A percentile compares a stretch with the other conserved stretches of the same genome.
These are phyloP conservation scores for Salminus brasiliensis DNA, from an alignment of 2,113 vertebrate species.

Conservation along the genomic window DNA sequence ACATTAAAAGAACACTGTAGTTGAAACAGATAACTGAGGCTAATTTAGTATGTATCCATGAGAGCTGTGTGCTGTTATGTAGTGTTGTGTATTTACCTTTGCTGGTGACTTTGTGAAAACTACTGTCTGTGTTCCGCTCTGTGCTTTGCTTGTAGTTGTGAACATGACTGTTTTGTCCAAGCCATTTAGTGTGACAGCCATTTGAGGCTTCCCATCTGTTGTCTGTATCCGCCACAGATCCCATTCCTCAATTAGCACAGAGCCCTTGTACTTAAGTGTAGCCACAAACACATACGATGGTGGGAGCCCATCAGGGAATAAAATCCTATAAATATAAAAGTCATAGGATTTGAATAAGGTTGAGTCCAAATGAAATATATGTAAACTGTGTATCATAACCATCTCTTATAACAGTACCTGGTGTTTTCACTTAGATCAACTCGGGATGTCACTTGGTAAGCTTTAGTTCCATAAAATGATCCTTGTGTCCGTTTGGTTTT, in stretches of 20 bases:
- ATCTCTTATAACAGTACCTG: constrained; percentile 73
- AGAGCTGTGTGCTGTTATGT: background rate
- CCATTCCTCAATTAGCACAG: constrained; percentile 86
- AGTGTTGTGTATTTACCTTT: constrained; percentile 74
- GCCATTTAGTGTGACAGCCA: constrained; percentile 91
- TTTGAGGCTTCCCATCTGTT: constrained; percentile 85
- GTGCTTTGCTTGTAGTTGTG: constrained; percentile 84
- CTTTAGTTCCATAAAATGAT: constrained; percentile 82
- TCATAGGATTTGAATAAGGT: constrained; percentile 6
- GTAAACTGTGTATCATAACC: background rate
- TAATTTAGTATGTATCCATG: no score
- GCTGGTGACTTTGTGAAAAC: constrained; percentile 79
- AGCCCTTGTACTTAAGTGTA: constrained; percentile 90
- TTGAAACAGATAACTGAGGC: no score
- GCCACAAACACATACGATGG: constrained; percentile 97
- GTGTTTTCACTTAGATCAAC: constrained; percentile 89
- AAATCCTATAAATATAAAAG: constrained; percentile 71
- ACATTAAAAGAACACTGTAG: no score
- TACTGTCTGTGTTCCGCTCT: constrained; percentile 84
- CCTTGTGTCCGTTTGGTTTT: constrained; percentile 90
- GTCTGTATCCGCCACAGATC: constrained; percentile 94
- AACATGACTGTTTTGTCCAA: constrained; percentile 83
- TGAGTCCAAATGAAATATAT: constrained; percentile 3
- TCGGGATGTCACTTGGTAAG: constrained; percentile 87
- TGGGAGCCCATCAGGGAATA: constrained; percentile 96